Evolutionary conservation across 2,888 invertebrate genomes (phyloP).

Genomic region (Habrosyne pyritoides): DNA sequence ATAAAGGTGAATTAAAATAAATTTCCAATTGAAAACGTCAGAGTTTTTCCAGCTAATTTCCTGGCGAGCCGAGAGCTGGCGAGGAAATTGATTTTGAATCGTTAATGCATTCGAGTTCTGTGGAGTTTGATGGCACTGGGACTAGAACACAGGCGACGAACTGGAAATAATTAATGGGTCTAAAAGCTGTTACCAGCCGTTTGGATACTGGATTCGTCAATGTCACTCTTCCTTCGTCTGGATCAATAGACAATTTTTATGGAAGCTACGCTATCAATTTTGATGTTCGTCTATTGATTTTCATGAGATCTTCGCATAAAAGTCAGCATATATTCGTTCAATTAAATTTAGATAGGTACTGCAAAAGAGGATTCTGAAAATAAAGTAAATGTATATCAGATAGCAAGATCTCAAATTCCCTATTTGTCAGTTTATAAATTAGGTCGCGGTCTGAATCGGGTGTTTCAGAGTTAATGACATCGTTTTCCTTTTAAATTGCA

Average conservation of each 20-base stretch:
- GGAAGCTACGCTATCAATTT: background rate
- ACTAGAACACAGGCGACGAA: background rate
- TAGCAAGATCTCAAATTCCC: constrained; percentile 1
- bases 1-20: constrained; percentile 1
- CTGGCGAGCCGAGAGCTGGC: constrained; percentile 19
- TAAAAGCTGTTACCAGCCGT: background rate
- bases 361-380: background rate
- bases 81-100: constrained; percentile 51
- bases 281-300: background rate
- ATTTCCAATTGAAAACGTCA: constrained; percentile 8
- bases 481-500: constrained; percentile 49
- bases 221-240: background rate
- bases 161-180: background rate
- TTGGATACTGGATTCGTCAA: background rate
- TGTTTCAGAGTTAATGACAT: constrained; percentile 37
- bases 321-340: too few relatives aligned
- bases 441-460: constrained; percentile 22
- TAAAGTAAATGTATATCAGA: background rate
- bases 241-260: background rate
- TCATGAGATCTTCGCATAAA: too few relatives aligned
- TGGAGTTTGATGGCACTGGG: constrained; percentile 6
- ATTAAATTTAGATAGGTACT: too few relatives aligned
- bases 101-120: constrained; percentile 33
- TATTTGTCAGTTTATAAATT: constrained; percentile 32
- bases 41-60: constrained; percentile 23